Percentiles rank a stretch among this genome's conserved stretches.
These are phyloP conservation scores for Phalera bucephala DNA, from an alignment of 2,888 invertebrate species.

Conservation along the genomic window DNA sequence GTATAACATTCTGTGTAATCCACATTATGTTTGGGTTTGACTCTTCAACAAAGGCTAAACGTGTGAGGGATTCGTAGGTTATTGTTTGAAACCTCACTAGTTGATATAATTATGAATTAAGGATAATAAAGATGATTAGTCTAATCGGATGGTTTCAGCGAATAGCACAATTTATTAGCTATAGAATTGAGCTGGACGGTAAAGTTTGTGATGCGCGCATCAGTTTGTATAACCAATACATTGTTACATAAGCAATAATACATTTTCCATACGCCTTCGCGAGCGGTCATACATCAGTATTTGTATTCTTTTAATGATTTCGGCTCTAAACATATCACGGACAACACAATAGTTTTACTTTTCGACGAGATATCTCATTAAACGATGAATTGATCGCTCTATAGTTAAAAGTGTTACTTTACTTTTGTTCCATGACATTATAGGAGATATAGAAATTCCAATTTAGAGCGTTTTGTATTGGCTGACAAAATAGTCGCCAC, in stretches of 20 bases:
- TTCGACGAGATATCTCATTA: slow-evolving; percentile 24
- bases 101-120: slow-evolving; percentile 69
- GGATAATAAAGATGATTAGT: slow-evolving; percentile 55
- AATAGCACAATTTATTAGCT: slow-evolving; percentile 78
- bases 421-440: slow-evolving; percentile 70
- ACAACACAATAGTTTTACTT: slow-evolving; percentile 36
- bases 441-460: slow-evolving; percentile 27
- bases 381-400: slow-evolving; percentile 42
- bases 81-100: slow-evolving; percentile 81
- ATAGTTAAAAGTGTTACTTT: slow-evolving; percentile 47
- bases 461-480: too few relatives aligned
- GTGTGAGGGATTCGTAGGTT: slow-evolving; percentile 69
- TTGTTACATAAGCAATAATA: slow-evolving; percentile 55
- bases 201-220: slow-evolving; percentile 39
- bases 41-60: slow-evolving; percentile 32
- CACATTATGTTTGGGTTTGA: too few relatives aligned
- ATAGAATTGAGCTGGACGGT: slow-evolving; percentile 54
- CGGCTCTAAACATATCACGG: slow-evolving; percentile 57
- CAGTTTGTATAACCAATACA: slow-evolving; percentile 47
- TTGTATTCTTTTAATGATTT: slow-evolving; percentile 28
- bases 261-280: slow-evolving; percentile 27
- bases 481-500: too few relatives aligned
- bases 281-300: slow-evolving; percentile 36
- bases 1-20: too few relatives aligned
- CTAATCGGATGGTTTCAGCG: slow-evolving; percentile 55